phyloP scores from a whole-genome alignment of 1,140 invertebrate genomes.

The Rhagoletis pomonella region DNA sequence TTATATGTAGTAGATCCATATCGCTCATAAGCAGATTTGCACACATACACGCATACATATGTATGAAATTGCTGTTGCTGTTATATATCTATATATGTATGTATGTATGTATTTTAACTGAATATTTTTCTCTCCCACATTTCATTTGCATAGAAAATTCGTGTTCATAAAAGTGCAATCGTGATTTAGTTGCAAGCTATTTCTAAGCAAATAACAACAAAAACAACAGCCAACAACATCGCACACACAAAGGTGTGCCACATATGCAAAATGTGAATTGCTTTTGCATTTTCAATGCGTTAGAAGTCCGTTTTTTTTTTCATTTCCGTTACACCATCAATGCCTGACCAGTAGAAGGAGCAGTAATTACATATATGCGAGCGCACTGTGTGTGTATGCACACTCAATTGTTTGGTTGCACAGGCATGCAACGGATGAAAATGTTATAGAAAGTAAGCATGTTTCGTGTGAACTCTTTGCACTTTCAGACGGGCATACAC shows the following conservation, averaged over 20 bases:
- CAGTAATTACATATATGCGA: neutral
- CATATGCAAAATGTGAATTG: neutral
- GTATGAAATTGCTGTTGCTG: neutral
- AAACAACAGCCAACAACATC: neutral
- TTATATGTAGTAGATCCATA: neutral
- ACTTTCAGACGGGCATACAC: neutral
- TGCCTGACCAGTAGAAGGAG: neutral
- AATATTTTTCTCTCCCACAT: neutral
- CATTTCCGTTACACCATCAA: constrained; percentile 20
- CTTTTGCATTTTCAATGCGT: constrained; percentile 41
- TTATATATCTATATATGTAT: neutral
- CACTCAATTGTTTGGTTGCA: neutral
- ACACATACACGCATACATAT: too few relatives aligned
- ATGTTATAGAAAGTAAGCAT: neutral
- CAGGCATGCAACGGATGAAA: neutral
- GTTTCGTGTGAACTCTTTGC: neutral
- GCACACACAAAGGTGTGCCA: neutral
- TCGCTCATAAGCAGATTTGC: neutral
- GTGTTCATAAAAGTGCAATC: neutral
- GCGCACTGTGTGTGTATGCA: neutral
- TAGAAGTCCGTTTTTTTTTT: constrained; percentile 25
- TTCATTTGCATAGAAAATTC: constrained; percentile 25
- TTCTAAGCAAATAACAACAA: neutral
- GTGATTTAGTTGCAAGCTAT: constrained; percentile 39
- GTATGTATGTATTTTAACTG: neutral